Conservation (phyloP, 2,888 invertebrate species). For the Herminia tarsipennalis region DNA sequence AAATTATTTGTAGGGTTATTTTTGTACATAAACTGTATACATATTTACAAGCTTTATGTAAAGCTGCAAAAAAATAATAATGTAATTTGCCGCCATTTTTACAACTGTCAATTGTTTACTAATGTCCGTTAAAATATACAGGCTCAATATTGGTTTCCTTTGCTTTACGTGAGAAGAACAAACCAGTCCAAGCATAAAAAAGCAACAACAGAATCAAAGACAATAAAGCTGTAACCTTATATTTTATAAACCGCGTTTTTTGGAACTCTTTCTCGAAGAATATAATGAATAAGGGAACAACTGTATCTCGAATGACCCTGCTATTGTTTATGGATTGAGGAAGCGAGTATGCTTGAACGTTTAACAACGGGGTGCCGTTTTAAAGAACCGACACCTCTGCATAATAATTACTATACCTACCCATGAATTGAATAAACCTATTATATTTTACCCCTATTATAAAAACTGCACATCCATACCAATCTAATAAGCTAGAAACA, state of each 20-base stretch:
- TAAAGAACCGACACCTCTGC: constrained; percentile 14
- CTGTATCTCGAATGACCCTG: constrained; percentile 30
- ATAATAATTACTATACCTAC: constrained; percentile 8
- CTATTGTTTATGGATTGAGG: constrained; percentile 37
- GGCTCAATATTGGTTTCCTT: neutral
- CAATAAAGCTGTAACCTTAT: constrained; percentile 28
- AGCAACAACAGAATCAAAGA: constrained; percentile 35
- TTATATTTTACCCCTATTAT: too few relatives aligned
- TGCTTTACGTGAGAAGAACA: constrained; percentile 9
- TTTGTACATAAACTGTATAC: too few relatives aligned
- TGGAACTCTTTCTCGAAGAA: constrained; percentile 19
- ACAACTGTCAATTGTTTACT: too few relatives aligned
- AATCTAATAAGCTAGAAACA: too few relatives aligned
- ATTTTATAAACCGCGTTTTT: constrained; percentile 19
- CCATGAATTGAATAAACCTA: constrained; percentile 4
- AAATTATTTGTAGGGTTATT: too few relatives aligned
- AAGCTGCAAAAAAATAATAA: too few relatives aligned
- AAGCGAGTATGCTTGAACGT: constrained; percentile 18
- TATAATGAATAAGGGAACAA: constrained; percentile 18
- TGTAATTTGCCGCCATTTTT: too few relatives aligned
- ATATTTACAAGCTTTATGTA: too few relatives aligned
- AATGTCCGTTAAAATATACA: neutral
- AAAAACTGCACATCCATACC: too few relatives aligned
- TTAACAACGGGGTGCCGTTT: constrained; percentile 30
- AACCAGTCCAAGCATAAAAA: constrained; percentile 16